Evolutionary conservation across 2,888 invertebrate genomes (phyloP).

Genomic region (Ceratothoa steindachneri): DNA sequence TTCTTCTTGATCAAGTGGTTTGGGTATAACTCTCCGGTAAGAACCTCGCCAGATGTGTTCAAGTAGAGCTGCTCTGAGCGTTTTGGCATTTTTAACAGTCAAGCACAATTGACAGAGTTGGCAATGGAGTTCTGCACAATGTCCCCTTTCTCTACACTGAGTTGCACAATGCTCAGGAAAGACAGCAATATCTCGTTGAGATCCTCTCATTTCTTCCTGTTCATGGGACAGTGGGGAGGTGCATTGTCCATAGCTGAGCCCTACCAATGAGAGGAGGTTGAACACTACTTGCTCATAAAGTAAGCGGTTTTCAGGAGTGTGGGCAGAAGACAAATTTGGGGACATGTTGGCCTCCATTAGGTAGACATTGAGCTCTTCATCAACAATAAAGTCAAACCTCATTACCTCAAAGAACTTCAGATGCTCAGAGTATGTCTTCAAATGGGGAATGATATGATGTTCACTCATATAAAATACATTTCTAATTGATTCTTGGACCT

Average conservation of each 20-base stretch:
- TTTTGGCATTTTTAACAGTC: constrained; percentile 58
- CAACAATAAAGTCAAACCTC: constrained; percentile 87
- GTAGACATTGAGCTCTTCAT: constrained; percentile 77
- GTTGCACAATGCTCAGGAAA: constrained; percentile 65
- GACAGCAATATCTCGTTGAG: constrained; percentile 75
- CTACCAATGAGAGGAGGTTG: constrained; percentile 74
- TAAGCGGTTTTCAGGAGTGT: constrained; percentile 77
- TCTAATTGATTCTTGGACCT: constrained; percentile 73
- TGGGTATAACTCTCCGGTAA: constrained; percentile 77
- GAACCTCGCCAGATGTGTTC: constrained; percentile 78
- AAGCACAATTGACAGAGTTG: constrained; percentile 75
- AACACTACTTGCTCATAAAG: constrained; percentile 89
- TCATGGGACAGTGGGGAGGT: constrained; percentile 51
- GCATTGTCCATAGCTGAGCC: constrained; percentile 56
- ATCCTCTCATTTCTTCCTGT: constrained; percentile 64
- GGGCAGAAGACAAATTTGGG: constrained; percentile 89
- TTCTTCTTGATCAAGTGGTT: constrained; percentile 51
- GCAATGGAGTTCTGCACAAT: constrained; percentile 66
- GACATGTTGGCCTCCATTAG: constrained; percentile 98
- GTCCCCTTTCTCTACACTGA: constrained; percentile 53
- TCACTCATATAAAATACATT: constrained; percentile 64
- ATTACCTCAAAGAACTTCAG: constrained; percentile 88
- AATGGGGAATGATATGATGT: constrained; percentile 61
- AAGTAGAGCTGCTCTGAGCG: constrained; percentile 65
- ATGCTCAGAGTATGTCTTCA: constrained; percentile 51